A percentile compares a stretch with the other conserved stretches of the same genome.
These are phyloP conservation scores for Drosophila mettleri DNA, from an alignment of 2,888 invertebrate species.

Conservation along the genomic window DNA sequence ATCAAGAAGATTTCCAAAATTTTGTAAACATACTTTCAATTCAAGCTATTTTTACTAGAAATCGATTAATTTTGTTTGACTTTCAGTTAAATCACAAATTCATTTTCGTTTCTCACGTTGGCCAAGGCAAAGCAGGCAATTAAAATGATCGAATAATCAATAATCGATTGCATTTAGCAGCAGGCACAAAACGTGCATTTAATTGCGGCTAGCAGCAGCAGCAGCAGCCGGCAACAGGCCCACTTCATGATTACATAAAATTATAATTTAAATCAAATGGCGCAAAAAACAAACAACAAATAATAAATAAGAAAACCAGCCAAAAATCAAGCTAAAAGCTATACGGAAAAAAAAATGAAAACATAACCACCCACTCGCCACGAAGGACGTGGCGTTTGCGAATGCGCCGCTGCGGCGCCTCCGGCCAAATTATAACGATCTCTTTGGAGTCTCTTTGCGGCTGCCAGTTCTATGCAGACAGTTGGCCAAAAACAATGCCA, in stretches of 20 bases:
- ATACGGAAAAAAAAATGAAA: constrained; percentile 17
- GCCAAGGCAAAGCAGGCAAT: constrained; percentile 72
- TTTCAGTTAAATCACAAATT: constrained; percentile 34
- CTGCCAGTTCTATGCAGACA: constrained; percentile 57
- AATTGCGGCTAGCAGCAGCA: constrained; percentile 68
- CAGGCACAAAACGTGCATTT: constrained; percentile 72
- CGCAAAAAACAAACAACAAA: constrained; percentile 58
- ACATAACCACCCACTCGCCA: constrained; percentile 68
- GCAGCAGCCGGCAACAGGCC: constrained; percentile 42
- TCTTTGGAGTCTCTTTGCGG: constrained; percentile 53
- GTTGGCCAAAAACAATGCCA: constrained; percentile 63
- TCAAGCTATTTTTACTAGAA: neutral
- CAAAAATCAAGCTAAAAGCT: constrained; percentile 47
- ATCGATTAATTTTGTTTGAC: neutral
- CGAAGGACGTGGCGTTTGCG: constrained; percentile 75
- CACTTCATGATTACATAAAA: constrained; percentile 76
- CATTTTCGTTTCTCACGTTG: constrained; percentile 66
- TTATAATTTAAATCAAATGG: constrained; percentile 80
- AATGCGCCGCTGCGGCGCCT: constrained; percentile 78
- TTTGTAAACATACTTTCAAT: neutral
- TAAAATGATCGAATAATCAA: constrained; percentile 73
- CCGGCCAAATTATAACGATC: constrained; percentile 73
- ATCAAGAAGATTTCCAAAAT: neutral
- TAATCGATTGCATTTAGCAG: constrained; percentile 76
- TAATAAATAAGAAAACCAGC: constrained; percentile 61